A percentile compares a stretch with the other conserved stretches of the same genome.
These are phyloP conservation scores for Macropus fuliginosus DNA, from an alignment of 2,797 vertebrate genomes.

Conservation along the genomic window DNA sequence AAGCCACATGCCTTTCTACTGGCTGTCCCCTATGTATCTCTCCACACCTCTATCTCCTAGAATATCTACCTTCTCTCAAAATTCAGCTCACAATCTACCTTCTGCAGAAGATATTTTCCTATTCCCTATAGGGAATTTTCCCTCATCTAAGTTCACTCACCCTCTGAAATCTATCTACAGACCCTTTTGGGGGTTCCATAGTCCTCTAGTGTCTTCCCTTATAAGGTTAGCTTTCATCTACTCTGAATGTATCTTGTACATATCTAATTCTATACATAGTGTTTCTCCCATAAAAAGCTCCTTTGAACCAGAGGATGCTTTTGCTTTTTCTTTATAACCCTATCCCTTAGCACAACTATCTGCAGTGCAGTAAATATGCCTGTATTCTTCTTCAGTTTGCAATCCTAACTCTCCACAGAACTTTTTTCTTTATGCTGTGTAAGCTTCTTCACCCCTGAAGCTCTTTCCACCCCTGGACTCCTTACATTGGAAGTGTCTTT, in stretches of 20 bases:
- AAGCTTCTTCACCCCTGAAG: neutral
- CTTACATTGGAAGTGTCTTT: neutral
- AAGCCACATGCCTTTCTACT: neutral
- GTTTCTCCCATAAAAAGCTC: neutral
- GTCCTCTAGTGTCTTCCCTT: neutral
- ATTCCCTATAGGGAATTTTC: too few species aligned
- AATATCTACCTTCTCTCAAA: neutral
- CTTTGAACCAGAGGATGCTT: neutral
- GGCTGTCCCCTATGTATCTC: neutral
- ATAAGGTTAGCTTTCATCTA: neutral
- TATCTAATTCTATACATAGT: neutral
- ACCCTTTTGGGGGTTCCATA: too few species aligned
- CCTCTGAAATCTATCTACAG: too few species aligned
- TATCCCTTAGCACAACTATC: neutral
- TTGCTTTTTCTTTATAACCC: neutral
- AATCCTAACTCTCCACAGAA: neutral
- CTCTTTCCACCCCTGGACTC: neutral
- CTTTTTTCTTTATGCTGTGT: neutral
- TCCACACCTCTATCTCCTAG: neutral
- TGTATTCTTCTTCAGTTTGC: neutral
- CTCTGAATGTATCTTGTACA: neutral
- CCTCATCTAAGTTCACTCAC: too few species aligned
- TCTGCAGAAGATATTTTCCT: neutral
- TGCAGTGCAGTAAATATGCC: neutral
- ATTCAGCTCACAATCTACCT: neutral